Evolutionary conservation across 2,797 vertebrate genomes (phyloP), one percentile per base, ranked within the genome.

Genomic region (Rhinichthys osculus): DNA sequence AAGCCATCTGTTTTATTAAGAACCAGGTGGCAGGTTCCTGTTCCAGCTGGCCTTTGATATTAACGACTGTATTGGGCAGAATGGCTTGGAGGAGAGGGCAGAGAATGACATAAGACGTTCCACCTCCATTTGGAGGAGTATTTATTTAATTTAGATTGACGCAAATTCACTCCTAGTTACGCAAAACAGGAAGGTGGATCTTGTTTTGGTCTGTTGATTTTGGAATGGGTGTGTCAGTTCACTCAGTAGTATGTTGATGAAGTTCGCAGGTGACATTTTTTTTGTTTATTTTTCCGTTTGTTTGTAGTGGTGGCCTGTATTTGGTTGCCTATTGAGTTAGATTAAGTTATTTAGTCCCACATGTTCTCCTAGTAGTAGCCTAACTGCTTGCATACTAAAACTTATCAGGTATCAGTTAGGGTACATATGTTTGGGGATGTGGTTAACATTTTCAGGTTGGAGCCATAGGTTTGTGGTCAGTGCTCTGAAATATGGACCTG

Each of bases 1-100:
- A 50, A 72, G 85, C 85, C 85, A 85, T 85, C 84, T 85, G 78
- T 74, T 85, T 81, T 81, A 52, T 81, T 85, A 74, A 81, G 84
- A 74, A 66, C 84, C 84, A 81, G 84, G 84, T 85, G 84, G 84
- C 57, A 73, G 44, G 40, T 85, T 71, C 33, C 21, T 74, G 70
- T 54, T 85, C 78, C 84, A 85, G 57, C 84, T 74, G 84, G 84
- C 44, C 67, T 79, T 85, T 80, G 76, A 74, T 84, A 57, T 42
- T 13, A 72, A 66, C 27, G 17, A 78, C 74, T 30, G 71, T 42
- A 67, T 84, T 72, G 40, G 38, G 54, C 59, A 74, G 21, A 52
- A 74, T 70, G 52, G 57, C 13, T 30, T 70, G 40, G 38, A 62
- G 19, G 72, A 81, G 52, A 78, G 5, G 64, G 30, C 54, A 67